These are phyloP conservation scores for Pyrocephalus nanus DNA, from an alignment of 2,797 vertebrate species.

Conservation along the genomic window DNA sequence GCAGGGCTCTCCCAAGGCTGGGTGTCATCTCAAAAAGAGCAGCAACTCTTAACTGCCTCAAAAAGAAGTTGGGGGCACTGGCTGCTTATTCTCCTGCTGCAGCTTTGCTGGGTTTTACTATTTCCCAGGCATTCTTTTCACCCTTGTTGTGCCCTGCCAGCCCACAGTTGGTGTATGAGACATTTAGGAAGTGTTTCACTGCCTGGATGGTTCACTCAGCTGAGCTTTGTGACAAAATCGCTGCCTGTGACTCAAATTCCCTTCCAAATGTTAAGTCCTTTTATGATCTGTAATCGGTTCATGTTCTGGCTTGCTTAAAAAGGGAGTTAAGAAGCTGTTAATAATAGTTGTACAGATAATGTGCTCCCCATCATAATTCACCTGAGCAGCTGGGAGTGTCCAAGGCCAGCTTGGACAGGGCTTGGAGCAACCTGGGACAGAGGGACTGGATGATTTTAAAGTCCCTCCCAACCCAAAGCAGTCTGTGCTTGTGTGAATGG, in stretches of 20 bases:
- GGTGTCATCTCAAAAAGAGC: too few species aligned
- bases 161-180: not conserved
- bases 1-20: too few species aligned
- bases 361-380: not conserved
- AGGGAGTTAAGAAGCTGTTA: not conserved
- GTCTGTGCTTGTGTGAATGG: not conserved
- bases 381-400: not conserved
- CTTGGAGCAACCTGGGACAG: not conserved
- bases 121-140: not conserved
- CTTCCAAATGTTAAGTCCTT: not conserved
- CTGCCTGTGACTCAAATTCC: not conserved
- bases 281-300: not conserved
- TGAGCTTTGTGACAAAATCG: not conserved
- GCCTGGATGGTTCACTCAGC: not conserved
- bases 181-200: not conserved
- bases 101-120: too few species aligned
- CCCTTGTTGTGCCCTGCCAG: not conserved
- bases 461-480: not conserved
- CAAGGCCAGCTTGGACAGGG: fast-evolving
- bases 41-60: too few species aligned
- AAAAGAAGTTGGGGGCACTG: too few species aligned
- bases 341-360: not conserved
- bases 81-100: too few species aligned
- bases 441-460: not conserved
- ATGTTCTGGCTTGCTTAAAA: not conserved